Evolutionary conservation across 2,888 invertebrate species (phyloP), one percentile per base, ranked within the genome.

Genomic region (Ophonus ardosiacus): DNA sequence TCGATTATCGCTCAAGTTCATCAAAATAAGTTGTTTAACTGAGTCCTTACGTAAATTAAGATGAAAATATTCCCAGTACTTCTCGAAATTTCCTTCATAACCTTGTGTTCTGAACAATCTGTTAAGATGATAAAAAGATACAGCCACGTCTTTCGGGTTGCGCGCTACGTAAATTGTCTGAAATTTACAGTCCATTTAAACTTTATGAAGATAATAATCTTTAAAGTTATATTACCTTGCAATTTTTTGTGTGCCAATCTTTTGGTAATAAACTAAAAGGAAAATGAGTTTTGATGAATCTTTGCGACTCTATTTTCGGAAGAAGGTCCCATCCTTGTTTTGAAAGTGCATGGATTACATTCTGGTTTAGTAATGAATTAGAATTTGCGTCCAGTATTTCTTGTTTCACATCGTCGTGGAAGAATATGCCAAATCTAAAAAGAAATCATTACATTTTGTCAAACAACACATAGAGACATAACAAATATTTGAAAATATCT

Each of bases 141-240:
- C 96, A 0, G 94, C 95, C 0, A 97, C 96, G 90, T 98, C 97
- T 90, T 96, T 96, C 0, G 97, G 97, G 91, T 98, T 96, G 83
- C 98, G 93, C 0, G 96, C 96, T 0, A 97, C 95, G 89, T 97
- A 98, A 74, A 98, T 93, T 18, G 97, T 92, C 93, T 95, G 90
- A 24, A 92, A 79, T 56, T 74, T 81, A 61, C 56, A 71, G 3
- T 51, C 10, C 13, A 2, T 51, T 51, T 2, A 51, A 51, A 51
- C 31, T 31, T 31, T 6, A 31, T 5, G 6, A 6, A 31, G 31
- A 31, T 31, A 31, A 31, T 24, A 24, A 31, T 31, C 31, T 31
- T 31, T 5, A 31, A 31, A 31, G 2, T 31, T 31, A 31, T 31
- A 31, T 4, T 21, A 92, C 93, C 90, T 94, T 94, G 87, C 92